A percentile compares a stretch with the other conserved stretches of the same genome.
Conservation (phyloP, 2,113 vertebrate species). For the Ranitomeya imitator region DNA sequence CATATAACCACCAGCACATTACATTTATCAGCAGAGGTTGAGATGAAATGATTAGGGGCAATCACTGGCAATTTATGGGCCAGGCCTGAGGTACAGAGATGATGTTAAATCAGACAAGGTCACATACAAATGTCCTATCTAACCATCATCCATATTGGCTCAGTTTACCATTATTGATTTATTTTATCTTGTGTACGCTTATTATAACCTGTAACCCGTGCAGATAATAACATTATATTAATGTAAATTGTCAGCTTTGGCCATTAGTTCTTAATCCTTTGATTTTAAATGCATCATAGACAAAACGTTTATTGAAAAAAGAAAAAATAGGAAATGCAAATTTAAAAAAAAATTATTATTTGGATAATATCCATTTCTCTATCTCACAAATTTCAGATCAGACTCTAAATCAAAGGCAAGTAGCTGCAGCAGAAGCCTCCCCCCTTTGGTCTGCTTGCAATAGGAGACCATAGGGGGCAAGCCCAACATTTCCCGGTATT, state of each 20-base stretch:
- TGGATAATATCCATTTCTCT: background rate
- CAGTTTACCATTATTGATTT: conserved; percentile 11
- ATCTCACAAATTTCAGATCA: background rate
- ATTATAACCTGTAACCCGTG: background rate
- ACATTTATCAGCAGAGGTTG: conserved; percentile 20
- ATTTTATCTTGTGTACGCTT: background rate
- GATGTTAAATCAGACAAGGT: conserved; percentile 18
- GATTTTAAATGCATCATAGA: background rate
- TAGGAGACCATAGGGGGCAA: no score
- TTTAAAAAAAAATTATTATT: background rate
- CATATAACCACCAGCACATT: background rate
- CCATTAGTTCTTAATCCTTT: background rate
- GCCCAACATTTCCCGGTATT: no score
- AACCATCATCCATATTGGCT: background rate
- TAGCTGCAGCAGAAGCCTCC: background rate
- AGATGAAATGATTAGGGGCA: conserved; percentile 25
- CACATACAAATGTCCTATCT: background rate
- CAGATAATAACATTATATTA: background rate
- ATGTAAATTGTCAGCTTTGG: background rate
- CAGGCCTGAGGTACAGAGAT: background rate
- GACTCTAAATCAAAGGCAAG: background rate
- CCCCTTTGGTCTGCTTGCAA: background rate
- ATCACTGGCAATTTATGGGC: conserved; percentile 2
- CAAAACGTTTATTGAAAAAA: background rate
- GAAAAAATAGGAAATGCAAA: no score